phyloP scores from a whole-genome alignment of 2,888 invertebrate genomes.

The Oxycera nigricornis region DNA sequence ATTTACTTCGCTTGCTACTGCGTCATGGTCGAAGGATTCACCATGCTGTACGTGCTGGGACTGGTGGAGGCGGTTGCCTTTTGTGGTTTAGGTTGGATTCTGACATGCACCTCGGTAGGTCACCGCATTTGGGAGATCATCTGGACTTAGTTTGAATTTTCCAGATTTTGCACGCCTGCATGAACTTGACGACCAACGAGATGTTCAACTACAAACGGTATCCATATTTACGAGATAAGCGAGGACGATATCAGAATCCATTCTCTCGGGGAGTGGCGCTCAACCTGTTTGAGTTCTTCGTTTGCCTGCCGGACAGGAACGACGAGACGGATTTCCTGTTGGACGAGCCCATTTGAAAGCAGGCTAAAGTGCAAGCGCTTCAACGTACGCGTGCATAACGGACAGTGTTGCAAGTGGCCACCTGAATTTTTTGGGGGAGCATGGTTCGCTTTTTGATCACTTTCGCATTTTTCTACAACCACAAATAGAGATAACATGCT shows the following conservation, averaged over 20 bases:
- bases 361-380: not conserved
- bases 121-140: not conserved
- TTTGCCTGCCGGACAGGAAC: slow-evolving; percentile 80
- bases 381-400: no score
- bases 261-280: slow-evolving; percentile 88
- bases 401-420: no score
- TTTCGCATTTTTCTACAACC: no score
- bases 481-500: no score
- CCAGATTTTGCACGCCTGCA: slow-evolving; percentile 87
- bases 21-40: slow-evolving; percentile 84
- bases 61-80: slow-evolving; percentile 83
- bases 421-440: no score
- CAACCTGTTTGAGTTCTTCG: slow-evolving; percentile 90
- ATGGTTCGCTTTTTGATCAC: no score
- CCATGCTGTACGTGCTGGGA: slow-evolving; percentile 83
- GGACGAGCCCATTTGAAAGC: slow-evolving; percentile 67
- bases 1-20: slow-evolving; percentile 89
- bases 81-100: slow-evolving; percentile 84
- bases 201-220: slow-evolving; percentile 94
- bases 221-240: slow-evolving; percentile 85
- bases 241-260: slow-evolving; percentile 88
- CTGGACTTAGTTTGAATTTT: slow-evolving; percentile 46
- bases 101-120: slow-evolving; percentile 77
- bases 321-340: slow-evolving; percentile 76
- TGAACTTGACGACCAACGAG: slow-evolving; percentile 94